These are phyloP conservation scores for Periophthalmodon schlosseri DNA, from an alignment of 2,113 vertebrate genomes.

Conservation along the genomic window DNA sequence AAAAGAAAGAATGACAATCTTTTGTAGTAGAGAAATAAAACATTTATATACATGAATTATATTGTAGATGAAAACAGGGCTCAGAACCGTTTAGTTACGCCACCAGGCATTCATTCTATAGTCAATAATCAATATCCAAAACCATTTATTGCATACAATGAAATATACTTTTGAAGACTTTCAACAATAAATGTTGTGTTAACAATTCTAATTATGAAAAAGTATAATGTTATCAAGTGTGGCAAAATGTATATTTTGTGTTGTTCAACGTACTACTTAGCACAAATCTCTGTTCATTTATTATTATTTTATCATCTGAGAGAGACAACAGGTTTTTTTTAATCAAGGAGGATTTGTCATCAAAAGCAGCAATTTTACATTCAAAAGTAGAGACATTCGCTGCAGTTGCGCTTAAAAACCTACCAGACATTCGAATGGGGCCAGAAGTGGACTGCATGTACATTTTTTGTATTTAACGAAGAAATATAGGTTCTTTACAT, in stretches of 20 bases:
- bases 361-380: constrained; percentile 67
- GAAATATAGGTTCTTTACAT: too few relatives aligned
- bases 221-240: neutral
- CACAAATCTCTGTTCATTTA: neutral
- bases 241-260: neutral
- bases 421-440: neutral
- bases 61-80: constrained; percentile 27
- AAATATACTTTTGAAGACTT: constrained; percentile 19
- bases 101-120: constrained; percentile 11
- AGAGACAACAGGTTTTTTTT: constrained; percentile 20
- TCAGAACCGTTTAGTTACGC: constrained; percentile 14
- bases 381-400: constrained; percentile 25
- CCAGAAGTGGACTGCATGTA: too few relatives aligned
- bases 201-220: constrained; percentile 3
- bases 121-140: constrained; percentile 43
- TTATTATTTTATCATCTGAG: neutral
- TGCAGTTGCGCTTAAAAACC: constrained; percentile 22
- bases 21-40: constrained; percentile 29
- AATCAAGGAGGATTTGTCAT: constrained; percentile 40
- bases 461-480: too few relatives aligned
- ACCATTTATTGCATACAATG: constrained; percentile 56
- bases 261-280: neutral
- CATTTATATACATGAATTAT: neutral
- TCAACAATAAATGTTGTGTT: constrained; percentile 20
- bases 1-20: neutral